Percentiles rank a stretch among this genome's conserved stretches.
Conservation (phyloP, 2,888 invertebrate species). For the Exocentrus adspersus region DNA sequence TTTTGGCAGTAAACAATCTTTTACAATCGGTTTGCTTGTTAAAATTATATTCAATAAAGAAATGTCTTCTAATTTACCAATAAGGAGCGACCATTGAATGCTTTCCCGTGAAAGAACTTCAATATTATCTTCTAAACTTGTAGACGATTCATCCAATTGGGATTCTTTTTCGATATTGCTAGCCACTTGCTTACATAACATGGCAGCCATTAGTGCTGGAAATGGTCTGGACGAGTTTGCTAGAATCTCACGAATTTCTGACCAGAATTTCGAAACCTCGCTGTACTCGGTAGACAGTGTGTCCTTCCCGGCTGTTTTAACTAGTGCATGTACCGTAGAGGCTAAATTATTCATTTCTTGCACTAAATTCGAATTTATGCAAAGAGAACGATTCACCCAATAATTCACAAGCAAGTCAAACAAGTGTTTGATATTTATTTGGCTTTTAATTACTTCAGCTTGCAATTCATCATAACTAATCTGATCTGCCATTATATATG, state of each 20-base stretch:
- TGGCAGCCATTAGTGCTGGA: slow-evolving; percentile 82
- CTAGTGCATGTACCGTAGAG: slow-evolving; percentile 72
- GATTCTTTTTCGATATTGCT: slow-evolving; percentile 64
- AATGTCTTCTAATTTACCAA: slow-evolving; percentile 90
- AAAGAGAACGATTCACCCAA: slow-evolving; percentile 74
- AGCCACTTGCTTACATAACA: slow-evolving; percentile 83
- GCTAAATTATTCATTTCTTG: slow-evolving; percentile 77
- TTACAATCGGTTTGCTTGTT: slow-evolving; percentile 63
- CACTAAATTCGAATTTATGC: slow-evolving; percentile 61
- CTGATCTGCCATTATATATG: slow-evolving; percentile 51
- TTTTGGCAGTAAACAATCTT: slow-evolving; percentile 65
- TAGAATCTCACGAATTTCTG: slow-evolving; percentile 76
- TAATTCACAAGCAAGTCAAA: slow-evolving; percentile 77
- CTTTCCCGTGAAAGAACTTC: slow-evolving; percentile 82
- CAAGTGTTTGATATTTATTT: slow-evolving; percentile 72
- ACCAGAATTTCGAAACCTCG: slow-evolving; percentile 85
- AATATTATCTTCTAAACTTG: slow-evolving; percentile 56
- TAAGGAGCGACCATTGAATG: slow-evolving; percentile 86
- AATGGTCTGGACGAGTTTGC: slow-evolving; percentile 79
- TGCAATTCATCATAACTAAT: slow-evolving; percentile 50
- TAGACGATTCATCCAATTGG: slow-evolving; percentile 53
- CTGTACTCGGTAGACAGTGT: slow-evolving; percentile 73
- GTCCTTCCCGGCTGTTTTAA: slow-evolving; percentile 67
- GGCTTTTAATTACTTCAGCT: slow-evolving; percentile 54
- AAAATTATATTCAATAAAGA: slow-evolving; percentile 80